These are phyloP conservation scores for Patella depressa DNA, from an alignment of 2,888 invertebrate genomes.

Conservation along the genomic window DNA sequence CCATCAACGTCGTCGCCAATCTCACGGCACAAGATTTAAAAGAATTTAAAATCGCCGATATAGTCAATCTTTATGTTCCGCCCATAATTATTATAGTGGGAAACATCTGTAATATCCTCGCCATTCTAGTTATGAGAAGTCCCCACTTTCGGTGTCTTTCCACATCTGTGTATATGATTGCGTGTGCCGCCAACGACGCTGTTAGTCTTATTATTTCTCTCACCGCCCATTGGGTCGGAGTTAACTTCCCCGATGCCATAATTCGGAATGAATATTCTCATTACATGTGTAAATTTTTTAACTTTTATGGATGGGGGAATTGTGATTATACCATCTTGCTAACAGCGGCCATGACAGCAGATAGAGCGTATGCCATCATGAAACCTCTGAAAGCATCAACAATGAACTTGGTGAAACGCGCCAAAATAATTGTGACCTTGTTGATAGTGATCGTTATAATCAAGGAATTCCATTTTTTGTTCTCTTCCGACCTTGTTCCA, in stretches of 20 bases:
- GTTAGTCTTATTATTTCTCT: constrained; percentile 47
- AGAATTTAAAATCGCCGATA: constrained; percentile 14
- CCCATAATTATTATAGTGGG: constrained; percentile 53
- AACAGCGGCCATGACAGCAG: constrained; percentile 54
- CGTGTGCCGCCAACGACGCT: constrained; percentile 50
- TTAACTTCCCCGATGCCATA: constrained; percentile 48
- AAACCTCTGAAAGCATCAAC: constrained; percentile 47
- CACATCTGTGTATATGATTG: constrained; percentile 54
- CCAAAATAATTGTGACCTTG: constrained; percentile 27
- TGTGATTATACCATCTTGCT: constrained; percentile 54
- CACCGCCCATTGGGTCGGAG: constrained; percentile 54
- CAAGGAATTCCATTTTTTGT: constrained; percentile 34
- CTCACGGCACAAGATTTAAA: neutral
- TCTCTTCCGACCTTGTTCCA: constrained; percentile 28
- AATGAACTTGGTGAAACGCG: constrained; percentile 41
- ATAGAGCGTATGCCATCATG: constrained; percentile 52
- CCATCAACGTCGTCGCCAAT: neutral
- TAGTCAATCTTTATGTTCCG: constrained; percentile 48
- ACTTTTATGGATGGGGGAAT: constrained; percentile 57
- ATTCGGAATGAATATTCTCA: constrained; percentile 39
- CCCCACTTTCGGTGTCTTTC: constrained; percentile 52
- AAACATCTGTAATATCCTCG: constrained; percentile 47
- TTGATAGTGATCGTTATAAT: constrained; percentile 19
- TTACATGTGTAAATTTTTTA: constrained; percentile 57
- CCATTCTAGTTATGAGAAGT: constrained; percentile 54